Evolutionary conservation across 2,888 invertebrate genomes (phyloP).

Genomic region (Apamea sordens): DNA sequence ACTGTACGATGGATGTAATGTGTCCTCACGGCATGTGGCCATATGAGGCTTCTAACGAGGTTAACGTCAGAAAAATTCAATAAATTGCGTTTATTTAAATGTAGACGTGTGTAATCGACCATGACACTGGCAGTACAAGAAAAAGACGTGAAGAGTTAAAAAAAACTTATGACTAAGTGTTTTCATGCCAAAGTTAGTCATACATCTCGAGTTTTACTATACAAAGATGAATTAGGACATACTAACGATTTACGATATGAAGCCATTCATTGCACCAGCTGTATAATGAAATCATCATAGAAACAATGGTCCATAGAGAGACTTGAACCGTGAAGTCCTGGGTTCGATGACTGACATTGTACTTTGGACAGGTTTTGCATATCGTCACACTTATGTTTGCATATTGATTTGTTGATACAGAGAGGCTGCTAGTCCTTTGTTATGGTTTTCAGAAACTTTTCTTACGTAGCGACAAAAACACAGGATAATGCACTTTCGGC

Average conservation of each 20-base stretch:
- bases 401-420: constrained; percentile 34
- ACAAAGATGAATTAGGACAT: constrained; percentile 23
- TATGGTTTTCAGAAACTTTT: background rate
- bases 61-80: background rate
- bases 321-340: constrained; percentile 51
- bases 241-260: constrained; percentile 7
- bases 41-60: background rate
- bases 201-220: constrained; percentile 13
- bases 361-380: constrained; percentile 43
- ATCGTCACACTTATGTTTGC: constrained; percentile 31
- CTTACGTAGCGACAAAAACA: background rate
- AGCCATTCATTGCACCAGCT: constrained; percentile 52
- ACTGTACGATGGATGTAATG: background rate
- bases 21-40: background rate
- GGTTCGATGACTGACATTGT: constrained; percentile 59
- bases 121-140: constrained; percentile 40
- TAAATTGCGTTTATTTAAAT: constrained; percentile 25
- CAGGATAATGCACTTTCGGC: too few species aligned
- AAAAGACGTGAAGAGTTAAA: constrained; percentile 15
- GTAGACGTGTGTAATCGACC: constrained; percentile 10
- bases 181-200: constrained; percentile 29
- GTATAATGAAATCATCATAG: constrained; percentile 58
- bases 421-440: background rate
- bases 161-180: constrained; percentile 36
- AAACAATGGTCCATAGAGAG: constrained; percentile 58